These are phyloP conservation scores for Subacronicta megacephala DNA, from an alignment of 2,888 invertebrate species.

Conservation along the genomic window DNA sequence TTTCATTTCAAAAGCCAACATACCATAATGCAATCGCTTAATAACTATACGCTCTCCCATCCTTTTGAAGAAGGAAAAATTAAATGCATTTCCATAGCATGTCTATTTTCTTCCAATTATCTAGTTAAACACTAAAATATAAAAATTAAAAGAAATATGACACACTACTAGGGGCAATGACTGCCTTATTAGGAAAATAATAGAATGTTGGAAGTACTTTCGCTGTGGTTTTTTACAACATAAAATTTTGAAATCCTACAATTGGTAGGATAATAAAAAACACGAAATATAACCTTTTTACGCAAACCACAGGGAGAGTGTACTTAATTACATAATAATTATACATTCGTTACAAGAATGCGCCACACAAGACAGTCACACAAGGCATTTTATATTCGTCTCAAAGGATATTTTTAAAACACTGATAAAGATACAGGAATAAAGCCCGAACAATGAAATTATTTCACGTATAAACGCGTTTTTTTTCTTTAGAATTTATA, in stretches of 20 bases:
- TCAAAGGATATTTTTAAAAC: constrained; percentile 19
- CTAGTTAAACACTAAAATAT: constrained; percentile 72
- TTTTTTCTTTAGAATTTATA: not conserved
- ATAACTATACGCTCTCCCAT: constrained; percentile 70
- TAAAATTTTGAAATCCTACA: constrained; percentile 46
- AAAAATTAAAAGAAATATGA: constrained; percentile 85
- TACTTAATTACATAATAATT: constrained; percentile 58
- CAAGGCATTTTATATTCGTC: constrained; percentile 52
- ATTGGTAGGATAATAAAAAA: constrained; percentile 38
- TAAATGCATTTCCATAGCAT: constrained; percentile 85
- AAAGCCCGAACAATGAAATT: constrained; percentile 24
- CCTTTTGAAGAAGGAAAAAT: constrained; percentile 69
- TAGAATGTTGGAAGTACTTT: constrained; percentile 68
- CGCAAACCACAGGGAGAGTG: constrained; percentile 75
- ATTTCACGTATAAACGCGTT: constrained; percentile 5
- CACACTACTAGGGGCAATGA: constrained; percentile 79
- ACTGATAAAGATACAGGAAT: constrained; percentile 19
- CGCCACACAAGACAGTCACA: constrained; percentile 64
- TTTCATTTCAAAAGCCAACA: constrained; percentile 87
- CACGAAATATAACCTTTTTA: constrained; percentile 42
- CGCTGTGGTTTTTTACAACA: constrained; percentile 67
- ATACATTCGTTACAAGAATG: constrained; percentile 65
- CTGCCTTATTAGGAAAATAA: constrained; percentile 71
- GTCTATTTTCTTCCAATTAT: constrained; percentile 77
- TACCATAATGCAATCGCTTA: constrained; percentile 79